A percentile compares a stretch with the other conserved stretches of the same genome.
These are phyloP conservation scores for Leucania comma DNA, from an alignment of 2,888 invertebrate genomes.

Conservation along the genomic window DNA sequence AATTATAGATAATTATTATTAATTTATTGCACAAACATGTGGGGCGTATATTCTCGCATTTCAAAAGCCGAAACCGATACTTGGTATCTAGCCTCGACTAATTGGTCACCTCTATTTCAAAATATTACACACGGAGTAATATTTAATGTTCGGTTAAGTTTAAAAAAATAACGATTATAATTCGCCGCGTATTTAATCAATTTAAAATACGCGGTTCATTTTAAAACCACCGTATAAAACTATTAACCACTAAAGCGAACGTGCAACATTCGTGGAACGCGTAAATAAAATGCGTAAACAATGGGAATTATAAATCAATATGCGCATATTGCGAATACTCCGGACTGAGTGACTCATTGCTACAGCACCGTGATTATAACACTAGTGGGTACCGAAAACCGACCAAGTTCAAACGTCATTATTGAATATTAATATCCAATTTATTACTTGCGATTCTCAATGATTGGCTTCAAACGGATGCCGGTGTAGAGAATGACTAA, in stretches of 20 bases:
- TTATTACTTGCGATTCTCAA: slow-evolving; percentile 22
- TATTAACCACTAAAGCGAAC: slow-evolving; percentile 30
- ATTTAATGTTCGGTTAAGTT: not conserved
- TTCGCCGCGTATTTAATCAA: not conserved
- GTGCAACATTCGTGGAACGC: slow-evolving; percentile 58
- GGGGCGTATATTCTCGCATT: slow-evolving; percentile 14
- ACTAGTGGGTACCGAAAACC: slow-evolving; percentile 36
- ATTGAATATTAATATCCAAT: slow-evolving; percentile 39
- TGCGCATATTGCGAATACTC: slow-evolving; percentile 65
- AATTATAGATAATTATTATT: slow-evolving; percentile 46
- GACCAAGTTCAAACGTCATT: slow-evolving; percentile 38
- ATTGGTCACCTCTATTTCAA: slow-evolving; percentile 22
- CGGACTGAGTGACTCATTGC: slow-evolving; percentile 62
- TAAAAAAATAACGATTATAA: not conserved
- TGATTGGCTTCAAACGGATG: slow-evolving; percentile 26
- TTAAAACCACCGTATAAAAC: slow-evolving; percentile 38
- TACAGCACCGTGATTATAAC: slow-evolving; percentile 39
- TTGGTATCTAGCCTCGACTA: slow-evolving; percentile 4
- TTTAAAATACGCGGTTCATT: slow-evolving; percentile 28
- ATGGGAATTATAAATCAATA: slow-evolving; percentile 69
- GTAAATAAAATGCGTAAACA: slow-evolving; percentile 71
- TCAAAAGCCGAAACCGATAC: slow-evolving; percentile 19
- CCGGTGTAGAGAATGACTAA: slow-evolving; percentile 20
- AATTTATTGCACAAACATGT: slow-evolving; percentile 42
- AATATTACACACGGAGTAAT: not conserved